A percentile compares a stretch with the other conserved stretches of the same genome.
phyloP scores from a whole-genome alignment of 2,888 invertebrate species.

The Galeopsomyia nigrocyanea region DNA sequence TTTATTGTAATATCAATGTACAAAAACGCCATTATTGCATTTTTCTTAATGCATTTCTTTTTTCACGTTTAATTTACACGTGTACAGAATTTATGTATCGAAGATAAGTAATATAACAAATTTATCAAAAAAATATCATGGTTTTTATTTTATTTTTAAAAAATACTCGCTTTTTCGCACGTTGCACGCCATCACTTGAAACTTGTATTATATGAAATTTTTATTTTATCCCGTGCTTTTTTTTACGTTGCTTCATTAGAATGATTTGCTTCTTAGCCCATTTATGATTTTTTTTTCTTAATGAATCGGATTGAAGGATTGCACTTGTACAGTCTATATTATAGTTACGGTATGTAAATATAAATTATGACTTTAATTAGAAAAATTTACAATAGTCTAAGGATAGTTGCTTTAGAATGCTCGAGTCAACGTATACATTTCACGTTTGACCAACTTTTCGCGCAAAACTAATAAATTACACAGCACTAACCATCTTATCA shows the following conservation, averaged over 20 bases:
- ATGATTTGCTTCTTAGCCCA: constrained; percentile 7
- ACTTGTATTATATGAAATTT: neutral
- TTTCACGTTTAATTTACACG: constrained; percentile 42
- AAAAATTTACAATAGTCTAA: constrained; percentile 5
- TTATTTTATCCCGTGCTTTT: constrained; percentile 9
- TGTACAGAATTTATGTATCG: constrained; percentile 45
- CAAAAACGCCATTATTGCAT: constrained; percentile 37
- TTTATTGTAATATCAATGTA: constrained; percentile 39
- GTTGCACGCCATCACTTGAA: constrained; percentile 33
- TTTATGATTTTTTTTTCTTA: neutral
- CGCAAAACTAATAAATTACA: too few relatives aligned
- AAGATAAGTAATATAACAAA: constrained; percentile 42
- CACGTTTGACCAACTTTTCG: neutral
- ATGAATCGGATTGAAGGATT: constrained; percentile 25
- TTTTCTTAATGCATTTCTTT: constrained; percentile 24
- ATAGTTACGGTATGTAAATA: constrained; percentile 39
- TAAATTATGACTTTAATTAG: constrained; percentile 27
- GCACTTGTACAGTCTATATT: constrained; percentile 25
- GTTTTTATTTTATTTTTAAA: constrained; percentile 37
- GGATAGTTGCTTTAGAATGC: constrained; percentile 8
- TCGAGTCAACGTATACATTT: constrained; percentile 22
- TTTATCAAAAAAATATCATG: constrained; percentile 33
- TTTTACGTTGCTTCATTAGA: constrained; percentile 2
- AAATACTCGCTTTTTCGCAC: constrained; percentile 39
- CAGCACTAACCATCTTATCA: too few relatives aligned